A percentile compares a stretch with the other conserved stretches of the same genome.
Conservation (phyloP, 2,113 vertebrate species). For the Gasterosteus aculeatus region DNA sequence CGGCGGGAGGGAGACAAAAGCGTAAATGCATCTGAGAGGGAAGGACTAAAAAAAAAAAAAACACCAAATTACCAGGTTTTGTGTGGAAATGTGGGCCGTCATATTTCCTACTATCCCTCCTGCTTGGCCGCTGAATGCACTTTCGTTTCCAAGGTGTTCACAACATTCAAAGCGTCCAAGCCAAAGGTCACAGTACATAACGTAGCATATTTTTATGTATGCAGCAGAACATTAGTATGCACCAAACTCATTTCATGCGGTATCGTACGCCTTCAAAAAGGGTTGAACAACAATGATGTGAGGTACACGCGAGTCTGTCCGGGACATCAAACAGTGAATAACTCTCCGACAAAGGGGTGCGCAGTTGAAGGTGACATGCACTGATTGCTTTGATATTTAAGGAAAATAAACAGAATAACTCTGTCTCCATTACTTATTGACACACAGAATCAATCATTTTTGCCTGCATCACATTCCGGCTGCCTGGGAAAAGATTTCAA, state of each 20-base stretch:
- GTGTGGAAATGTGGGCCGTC: conserved; percentile 29
- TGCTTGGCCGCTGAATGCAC: conserved; percentile 1
- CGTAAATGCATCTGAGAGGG: conserved; percentile 18
- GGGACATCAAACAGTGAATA: not conserved
- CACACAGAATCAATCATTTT: conserved; percentile 6
- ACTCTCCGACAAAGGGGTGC: conserved; percentile 5
- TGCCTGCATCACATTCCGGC: conserved; percentile 4
- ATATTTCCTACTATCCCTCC: conserved; percentile 22
- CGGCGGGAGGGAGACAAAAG: conserved; percentile 37
- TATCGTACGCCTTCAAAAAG: conserved; percentile 14
- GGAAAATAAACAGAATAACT: conserved; percentile 19
- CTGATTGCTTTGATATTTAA: conserved; percentile 24
- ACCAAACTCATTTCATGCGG: conserved; percentile 19
- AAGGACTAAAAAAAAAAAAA: conserved; percentile 22
- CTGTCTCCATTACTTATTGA: conserved; percentile 21
- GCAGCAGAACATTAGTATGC: conserved; percentile 22
- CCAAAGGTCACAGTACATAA: conserved; percentile 21
- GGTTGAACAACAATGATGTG: conserved; percentile 27
- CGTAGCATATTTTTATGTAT: conserved; percentile 20
- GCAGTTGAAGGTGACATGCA: conserved; percentile 14
- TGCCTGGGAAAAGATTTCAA: conserved; percentile 11
- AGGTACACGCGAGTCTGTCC: conserved; percentile 12
- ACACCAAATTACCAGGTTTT: conserved; percentile 38
- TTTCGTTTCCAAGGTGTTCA: not conserved
- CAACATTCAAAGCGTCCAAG: conserved; percentile 10